Evolutionary conservation across 2,797 vertebrate genomes (phyloP).

Genomic region (Austrolebias charrua): DNA sequence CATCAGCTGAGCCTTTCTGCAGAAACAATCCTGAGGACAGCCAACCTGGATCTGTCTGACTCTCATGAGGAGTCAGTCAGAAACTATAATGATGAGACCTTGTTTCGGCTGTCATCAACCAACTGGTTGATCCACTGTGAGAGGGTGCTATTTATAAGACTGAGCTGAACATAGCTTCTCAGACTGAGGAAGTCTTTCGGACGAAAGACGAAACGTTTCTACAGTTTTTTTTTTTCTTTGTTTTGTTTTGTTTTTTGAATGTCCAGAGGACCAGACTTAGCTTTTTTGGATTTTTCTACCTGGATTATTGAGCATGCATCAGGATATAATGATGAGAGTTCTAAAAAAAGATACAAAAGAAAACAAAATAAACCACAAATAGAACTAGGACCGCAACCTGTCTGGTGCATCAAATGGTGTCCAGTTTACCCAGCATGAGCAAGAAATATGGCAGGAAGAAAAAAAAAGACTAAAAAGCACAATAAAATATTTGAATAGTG

Average conservation of each 20-base stretch:
- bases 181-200: too few relatives aligned
- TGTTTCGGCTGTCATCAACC: too few relatives aligned
- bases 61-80: conserved; percentile 29
- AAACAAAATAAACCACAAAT: conserved; percentile 34
- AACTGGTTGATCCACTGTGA: too few relatives aligned
- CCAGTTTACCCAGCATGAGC: conserved; percentile 25
- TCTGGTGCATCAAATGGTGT: conserved; percentile 11
- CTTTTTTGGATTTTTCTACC: too few relatives aligned
- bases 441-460: not conserved
- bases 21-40: conserved; percentile 31
- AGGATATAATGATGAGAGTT: conserved; percentile 37
- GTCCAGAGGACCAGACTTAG: too few relatives aligned
- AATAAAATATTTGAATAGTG: not conserved
- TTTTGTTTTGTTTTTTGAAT: too few relatives aligned
- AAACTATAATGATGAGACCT: conserved; percentile 41
- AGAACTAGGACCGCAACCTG: conserved; percentile 14
- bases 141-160: too few relatives aligned
- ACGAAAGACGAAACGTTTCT: too few relatives aligned
- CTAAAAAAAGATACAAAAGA: conserved; percentile 15
- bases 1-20: conserved; percentile 25
- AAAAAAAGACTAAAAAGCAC: conserved; percentile 1
- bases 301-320: too few relatives aligned
- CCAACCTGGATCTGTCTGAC: conserved; percentile 31
- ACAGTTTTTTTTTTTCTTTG: too few relatives aligned
- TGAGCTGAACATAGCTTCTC: too few relatives aligned